These are phyloP conservation scores for Recurvirostra avosetta DNA, from an alignment of 2,113 vertebrate species.

Conservation along the genomic window DNA sequence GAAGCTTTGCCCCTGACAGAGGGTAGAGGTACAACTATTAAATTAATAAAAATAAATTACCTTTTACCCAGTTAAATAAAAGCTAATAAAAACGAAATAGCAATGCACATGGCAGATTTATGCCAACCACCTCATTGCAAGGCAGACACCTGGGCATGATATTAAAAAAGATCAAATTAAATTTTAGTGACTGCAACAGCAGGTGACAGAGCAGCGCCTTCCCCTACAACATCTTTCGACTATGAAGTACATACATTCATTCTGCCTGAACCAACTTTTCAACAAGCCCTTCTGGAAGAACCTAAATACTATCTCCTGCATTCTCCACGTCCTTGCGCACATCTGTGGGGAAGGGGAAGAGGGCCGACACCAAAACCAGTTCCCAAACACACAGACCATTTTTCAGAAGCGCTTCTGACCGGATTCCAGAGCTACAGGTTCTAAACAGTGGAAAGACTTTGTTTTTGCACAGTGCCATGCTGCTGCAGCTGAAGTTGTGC, in stretches of 20 bases:
- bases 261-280: neutral
- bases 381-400: neutral
- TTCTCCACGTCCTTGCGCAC: rapidly evolving
- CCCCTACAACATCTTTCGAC: neutral
- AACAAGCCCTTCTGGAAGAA: neutral
- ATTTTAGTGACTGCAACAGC: slow-evolving; percentile 51
- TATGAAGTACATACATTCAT: neutral
- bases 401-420: neutral
- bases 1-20: neutral
- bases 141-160: slow-evolving; percentile 50
- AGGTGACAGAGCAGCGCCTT: neutral
- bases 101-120: slow-evolving; percentile 57
- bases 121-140: slow-evolving; percentile 17
- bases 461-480: neutral
- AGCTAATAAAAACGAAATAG: slow-evolving; percentile 58
- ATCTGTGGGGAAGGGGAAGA: neutral
- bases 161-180: slow-evolving; percentile 70
- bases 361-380: neutral
- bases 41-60: slow-evolving; percentile 71
- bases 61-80: slow-evolving; percentile 71
- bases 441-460: neutral
- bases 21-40: neutral
- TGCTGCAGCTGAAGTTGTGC: neutral
- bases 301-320: neutral
- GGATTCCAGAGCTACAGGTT: neutral